phyloP scores from a whole-genome alignment of 2,113 vertebrate species.

The Phylloscopus trochilus region DNA sequence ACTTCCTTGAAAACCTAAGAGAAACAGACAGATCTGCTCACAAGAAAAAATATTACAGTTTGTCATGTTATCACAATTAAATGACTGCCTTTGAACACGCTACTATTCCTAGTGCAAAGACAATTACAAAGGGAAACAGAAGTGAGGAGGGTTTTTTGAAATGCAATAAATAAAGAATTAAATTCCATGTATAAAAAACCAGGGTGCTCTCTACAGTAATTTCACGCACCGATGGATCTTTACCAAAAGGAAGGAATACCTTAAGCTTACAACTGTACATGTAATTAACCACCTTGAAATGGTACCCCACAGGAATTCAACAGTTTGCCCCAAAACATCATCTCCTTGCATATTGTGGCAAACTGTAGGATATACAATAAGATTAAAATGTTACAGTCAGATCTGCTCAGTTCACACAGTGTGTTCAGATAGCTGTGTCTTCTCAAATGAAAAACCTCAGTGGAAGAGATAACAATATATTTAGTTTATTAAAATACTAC shows the following conservation, averaged over 20 bases:
- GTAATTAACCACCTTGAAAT: conserved; percentile 20
- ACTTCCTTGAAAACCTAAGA: not conserved
- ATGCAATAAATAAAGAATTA: not conserved
- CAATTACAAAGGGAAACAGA: not conserved
- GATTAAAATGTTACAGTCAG: not conserved
- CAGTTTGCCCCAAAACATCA: not conserved
- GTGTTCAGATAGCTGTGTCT: not conserved
- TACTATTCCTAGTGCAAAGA: not conserved
- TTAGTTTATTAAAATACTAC: not conserved
- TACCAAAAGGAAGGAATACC: conserved; percentile 3
- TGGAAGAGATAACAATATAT: not conserved
- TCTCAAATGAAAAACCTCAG: not conserved
- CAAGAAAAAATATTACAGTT: not conserved
- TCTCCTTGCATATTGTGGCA: not conserved
- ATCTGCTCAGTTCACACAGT: not conserved
- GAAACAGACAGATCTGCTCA: not conserved
- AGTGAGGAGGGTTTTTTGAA: not conserved
- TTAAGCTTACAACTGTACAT: not conserved
- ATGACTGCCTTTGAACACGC: not conserved
- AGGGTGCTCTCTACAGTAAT: not conserved
- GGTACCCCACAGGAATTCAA: not conserved
- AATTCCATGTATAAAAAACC: not conserved
- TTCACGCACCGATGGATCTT: not conserved
- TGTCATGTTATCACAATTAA: not conserved
- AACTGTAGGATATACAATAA: not conserved